Percentiles rank a stretch among this genome's conserved stretches.
These are phyloP conservation scores for Platycheirus rosarum DNA, from an alignment of 2,888 invertebrate species.

Conservation along the genomic window DNA sequence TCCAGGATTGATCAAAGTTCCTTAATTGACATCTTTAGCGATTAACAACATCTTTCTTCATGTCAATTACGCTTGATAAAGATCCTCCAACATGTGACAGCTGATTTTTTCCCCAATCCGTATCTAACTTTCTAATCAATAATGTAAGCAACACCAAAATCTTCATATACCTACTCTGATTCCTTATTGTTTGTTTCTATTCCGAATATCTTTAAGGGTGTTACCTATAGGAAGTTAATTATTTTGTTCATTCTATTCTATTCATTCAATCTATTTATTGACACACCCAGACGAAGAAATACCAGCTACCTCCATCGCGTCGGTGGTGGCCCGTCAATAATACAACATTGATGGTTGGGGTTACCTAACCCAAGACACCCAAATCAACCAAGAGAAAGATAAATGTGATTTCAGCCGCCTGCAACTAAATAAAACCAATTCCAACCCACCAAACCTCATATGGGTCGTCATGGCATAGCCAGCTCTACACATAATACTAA, in stretches of 20 bases:
- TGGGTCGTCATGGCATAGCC: constrained; percentile 6
- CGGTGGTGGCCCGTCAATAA: neutral
- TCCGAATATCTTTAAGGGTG: too few species aligned
- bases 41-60: too few species aligned
- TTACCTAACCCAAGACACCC: constrained; percentile 21
- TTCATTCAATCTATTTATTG: constrained; percentile 51
- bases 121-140: too few species aligned
- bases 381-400: constrained; percentile 52
- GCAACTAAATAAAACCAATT: constrained; percentile 61
- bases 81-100: too few species aligned
- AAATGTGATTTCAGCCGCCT: constrained; percentile 64
- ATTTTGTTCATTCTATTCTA: constrained; percentile 72
- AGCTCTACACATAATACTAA: constrained; percentile 27
- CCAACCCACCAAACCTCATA: constrained; percentile 30
- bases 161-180: too few species aligned
- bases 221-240: constrained; percentile 58
- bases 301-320: neutral
- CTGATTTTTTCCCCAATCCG: too few species aligned
- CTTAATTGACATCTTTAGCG: too few species aligned
- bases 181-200: too few species aligned
- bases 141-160: too few species aligned
- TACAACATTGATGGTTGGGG: constrained; percentile 19
- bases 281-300: constrained; percentile 37
- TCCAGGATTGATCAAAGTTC: too few species aligned
- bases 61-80: too few species aligned